Evolutionary conservation across 2,113 vertebrate species (phyloP), one percentile per base, ranked within the genome.

Genomic region (Xenus cinereus): DNA sequence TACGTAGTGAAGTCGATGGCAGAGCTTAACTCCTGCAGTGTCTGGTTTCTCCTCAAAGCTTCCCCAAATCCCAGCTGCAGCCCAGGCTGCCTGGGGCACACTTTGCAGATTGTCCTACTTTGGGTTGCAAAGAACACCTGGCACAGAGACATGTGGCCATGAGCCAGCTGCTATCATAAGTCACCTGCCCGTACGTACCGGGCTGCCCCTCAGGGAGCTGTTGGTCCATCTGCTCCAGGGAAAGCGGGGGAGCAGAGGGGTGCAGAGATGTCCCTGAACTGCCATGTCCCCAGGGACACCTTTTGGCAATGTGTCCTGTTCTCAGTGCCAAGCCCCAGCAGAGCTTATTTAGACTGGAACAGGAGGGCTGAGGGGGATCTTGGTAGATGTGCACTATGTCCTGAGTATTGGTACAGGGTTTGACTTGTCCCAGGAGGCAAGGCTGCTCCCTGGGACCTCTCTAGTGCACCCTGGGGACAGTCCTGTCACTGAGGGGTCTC

Each of bases 1-100:
- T 39, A 14, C 0, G 0, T 43, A 51, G 24, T 12, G 37, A n/a
- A 69, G 23, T 8, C 0, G 0, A 53, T 9, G 0, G 4, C 60
- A 69, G 76, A 45, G 33, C 39, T 56, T 50, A 83, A 74, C 56
- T 84, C 12, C 75, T 69, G 54, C 33, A 24, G 48, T 12, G 6
- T 27, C 43, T 73, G 53, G 12, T 39, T 26, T 56, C 33, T 84
- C 43, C 62, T 74, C 64, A 66, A 28, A 64, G 18, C 30, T 62
- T 45, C 19, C 4, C 17, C 30, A 19, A 43, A 5, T 24, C 46
- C 50, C 41, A 81, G 24, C 69, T 39, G 46, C 77, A 87, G 27
- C 41, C 64, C 39, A 66, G 28, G 35, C 20, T 64, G 26, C 41
- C 39, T 46, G 37, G 7, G 27, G 23, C 32, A 37, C 8, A 9